Base-by-base conservation (phyloP, 92 coral and sea anemone species). In the Micromussa lordhowensis region DNA sequence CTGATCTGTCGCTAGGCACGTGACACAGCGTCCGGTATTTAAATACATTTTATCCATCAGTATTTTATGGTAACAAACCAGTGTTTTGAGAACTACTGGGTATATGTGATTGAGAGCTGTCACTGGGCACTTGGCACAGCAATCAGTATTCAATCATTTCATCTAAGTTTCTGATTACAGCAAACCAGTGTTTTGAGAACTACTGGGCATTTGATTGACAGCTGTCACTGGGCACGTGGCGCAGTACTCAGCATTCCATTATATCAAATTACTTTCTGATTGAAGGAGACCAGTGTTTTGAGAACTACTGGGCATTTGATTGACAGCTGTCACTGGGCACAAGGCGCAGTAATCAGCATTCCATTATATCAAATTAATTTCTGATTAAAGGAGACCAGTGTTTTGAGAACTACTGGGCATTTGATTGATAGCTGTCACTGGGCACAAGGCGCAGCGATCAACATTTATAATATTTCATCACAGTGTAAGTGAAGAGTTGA, bases 31-130 rank as follows among this genome's bases (percentile, higher is more conserved):
- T 61, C 13, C 76, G 61, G 89, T 76, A 38, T 61, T 59, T 12
- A n/a, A 58, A n/a, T 75, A 58, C 24, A 63, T 68, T 8, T 68
- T 51, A 24, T 73, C 14, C 21, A 5, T 73, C 40, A 31, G 10
- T 71, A 24, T 26, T 66, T 26, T 64, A 64, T 61, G 11, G 29
- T 63, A 21, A 12, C 0, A 66, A 17, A 18, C 78, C 78, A 73
- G 78, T 73, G 78, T 73, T 73, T 73, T 73, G 92, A 89, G 92
- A 89, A 89, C 92, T 81, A 86, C 92, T 89, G 92, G 83, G 34
- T 63, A 51, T 35, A 6, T 28, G 28, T 12, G 68, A 66, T 48
- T 68, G 85, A 70, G 31, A 80, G 38, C 80, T 87, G 48, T 77
- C 88, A 80, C 73, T 84, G 86, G 94, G 89, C 88, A 85, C 17